Evolutionary conservation across 2,113 vertebrate species (phyloP), one percentile per base, ranked within the genome.

Genomic region (Ammodytes dubius): DNA sequence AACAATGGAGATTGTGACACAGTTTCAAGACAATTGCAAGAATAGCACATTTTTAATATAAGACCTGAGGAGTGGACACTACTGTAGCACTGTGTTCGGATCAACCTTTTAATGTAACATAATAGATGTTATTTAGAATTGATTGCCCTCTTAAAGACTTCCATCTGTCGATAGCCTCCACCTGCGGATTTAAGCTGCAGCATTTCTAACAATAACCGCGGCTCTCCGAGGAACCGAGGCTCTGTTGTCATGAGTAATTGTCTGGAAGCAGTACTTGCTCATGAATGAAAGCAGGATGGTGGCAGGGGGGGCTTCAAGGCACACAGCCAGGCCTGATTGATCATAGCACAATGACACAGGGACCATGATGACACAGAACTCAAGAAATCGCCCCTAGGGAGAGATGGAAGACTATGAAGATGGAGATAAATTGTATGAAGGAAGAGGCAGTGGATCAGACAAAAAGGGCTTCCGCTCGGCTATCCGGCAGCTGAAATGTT

Each of bases 321-420:
- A 43, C 17, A 69, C 70, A 63, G 65, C 60, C 73, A 70, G 65
- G 47, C 37, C 57, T 72, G 72, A 87, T 85, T 82, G 73, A 84
- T 85, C 78, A 80, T 50, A 82, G 77, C 37, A 83, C 82, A 87
- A 84, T 53, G n/a, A 68, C 58, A 72, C 50, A 11, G 59, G 59
- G 78, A 57, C 75, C 85, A 6, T 73, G 61, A 84, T 76, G 74
- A 82, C 66, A 81, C 19, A 52, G 52, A 52, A 27, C 27, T 58
- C 43, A 82, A 68, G 58, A 86, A 58, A 74, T 70, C 27, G 80
- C 70, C 15, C 61, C 81, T 84, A 66, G 39, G 70, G n/a, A 73
- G 46, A 74, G 60, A 68, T 11, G 39, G 46, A 35, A 45, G 10
- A 46, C 27, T 42, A 14, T 15, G 19, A 56, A 45, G 46, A 27